Base-by-base conservation (phyloP, 2,888 invertebrate species). In the Meghimatium bilineatum region DNA sequence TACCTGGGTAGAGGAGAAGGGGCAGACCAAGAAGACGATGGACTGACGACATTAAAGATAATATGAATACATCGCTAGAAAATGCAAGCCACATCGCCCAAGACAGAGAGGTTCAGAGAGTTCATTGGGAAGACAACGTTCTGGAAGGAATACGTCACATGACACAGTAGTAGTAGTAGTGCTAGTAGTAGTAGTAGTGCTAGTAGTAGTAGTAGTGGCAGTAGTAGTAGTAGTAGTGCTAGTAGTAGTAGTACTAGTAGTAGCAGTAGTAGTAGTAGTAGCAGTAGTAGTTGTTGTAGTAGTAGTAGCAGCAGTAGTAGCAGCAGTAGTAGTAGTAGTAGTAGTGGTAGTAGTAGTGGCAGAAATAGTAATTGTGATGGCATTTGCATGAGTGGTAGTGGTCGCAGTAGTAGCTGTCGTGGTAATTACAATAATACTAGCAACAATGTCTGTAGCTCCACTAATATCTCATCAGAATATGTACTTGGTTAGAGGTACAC, bases 191-290 rank as follows among this genome's bases (percentile, higher is more conserved):
- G 66, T 32, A 17, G 32, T 17, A 66, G 66, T 32, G 36, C 3
- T 36, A 36, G 63, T 34, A 78, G 63, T 63, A 63, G 23, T 78
- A 78, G 14, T 36, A 63, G 66, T 63, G 36, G 26, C 36, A 78
- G 63, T 63, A 63, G 29, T 36, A 78, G 63, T 36, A 78, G 78
- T 63, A 63, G 38, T 78, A 63, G 38, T 26, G 38, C 0, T 26
- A 38, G 36, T 38, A 38, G 26, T 71, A 38, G 23, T 71, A 71
- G 38, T 23, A 71, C 38, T 71, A 8, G 38, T 71, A 1, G 36
- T 71, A 8, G 69, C 17, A 34, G 10, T 14, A 20, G 17, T 69
- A 69, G 32, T 34, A 69, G 10, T 34, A 69, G 69, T 34, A 34
- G 36, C 29, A 34, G 69, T 69, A 34, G 69, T 32, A 34, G 34